A percentile compares a stretch with the other conserved stretches of the same genome.
Conservation (phyloP, 2,888 invertebrate genomes). For the Cantharis lateralis region DNA sequence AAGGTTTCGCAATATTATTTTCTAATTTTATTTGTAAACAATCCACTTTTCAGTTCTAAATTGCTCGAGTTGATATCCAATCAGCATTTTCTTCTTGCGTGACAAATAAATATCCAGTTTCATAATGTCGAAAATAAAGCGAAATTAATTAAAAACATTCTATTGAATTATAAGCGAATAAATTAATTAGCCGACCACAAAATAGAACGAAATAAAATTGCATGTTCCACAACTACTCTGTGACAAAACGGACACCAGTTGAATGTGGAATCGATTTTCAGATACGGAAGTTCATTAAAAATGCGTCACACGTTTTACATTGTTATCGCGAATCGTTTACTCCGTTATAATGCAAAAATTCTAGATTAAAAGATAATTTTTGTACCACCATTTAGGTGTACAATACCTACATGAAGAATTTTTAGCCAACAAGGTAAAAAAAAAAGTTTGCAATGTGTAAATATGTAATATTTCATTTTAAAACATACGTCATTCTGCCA, state of each 20-base stretch:
- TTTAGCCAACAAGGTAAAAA: neutral
- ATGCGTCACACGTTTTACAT: conserved; percentile 29
- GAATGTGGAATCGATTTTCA: conserved; percentile 32
- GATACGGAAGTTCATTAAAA: conserved; percentile 33
- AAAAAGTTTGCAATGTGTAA: conserved; percentile 21
- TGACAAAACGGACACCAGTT: conserved; percentile 35
- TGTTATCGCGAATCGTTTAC: conserved; percentile 26
- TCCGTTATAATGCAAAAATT: conserved; percentile 14
- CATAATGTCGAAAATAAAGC: conserved; percentile 1
- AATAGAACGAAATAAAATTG: conserved; percentile 20
- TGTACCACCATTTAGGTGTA: neutral
- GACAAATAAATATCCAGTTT: neutral
- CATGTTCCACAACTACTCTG: conserved; percentile 23
- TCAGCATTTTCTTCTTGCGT: neutral
- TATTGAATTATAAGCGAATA: neutral
- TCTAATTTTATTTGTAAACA: too few relatives aligned
- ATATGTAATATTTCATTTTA: conserved; percentile 37
- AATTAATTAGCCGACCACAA: neutral
- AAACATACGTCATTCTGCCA: conserved; percentile 37
- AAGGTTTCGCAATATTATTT: too few relatives aligned
- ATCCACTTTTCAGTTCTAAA: neutral
- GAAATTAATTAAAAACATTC: neutral
- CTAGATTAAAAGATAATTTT: neutral
- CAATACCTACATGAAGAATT: neutral
- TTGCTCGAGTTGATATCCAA: neutral